These are phyloP conservation scores for Gallinago solitaria DNA, from an alignment of 2,797 vertebrate species.

Conservation along the genomic window DNA sequence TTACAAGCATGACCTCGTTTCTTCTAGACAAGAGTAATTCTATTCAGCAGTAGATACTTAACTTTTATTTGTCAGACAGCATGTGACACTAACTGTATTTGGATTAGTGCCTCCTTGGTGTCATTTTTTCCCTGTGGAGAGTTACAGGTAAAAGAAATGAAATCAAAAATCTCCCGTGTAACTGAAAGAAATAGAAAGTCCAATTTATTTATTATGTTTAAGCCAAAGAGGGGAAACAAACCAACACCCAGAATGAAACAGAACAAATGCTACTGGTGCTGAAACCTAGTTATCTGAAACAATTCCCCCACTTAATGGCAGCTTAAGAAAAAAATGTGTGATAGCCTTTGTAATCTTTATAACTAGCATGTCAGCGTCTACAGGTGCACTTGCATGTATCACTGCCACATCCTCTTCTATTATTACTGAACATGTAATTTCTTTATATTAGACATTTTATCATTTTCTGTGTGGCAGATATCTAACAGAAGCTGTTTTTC, in stretches of 20 bases:
- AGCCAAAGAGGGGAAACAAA: background rate
- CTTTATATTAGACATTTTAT: background rate
- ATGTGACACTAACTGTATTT: slow-evolving; percentile 24
- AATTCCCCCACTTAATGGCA: background rate
- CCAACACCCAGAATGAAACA: background rate
- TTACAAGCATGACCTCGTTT: slow-evolving; percentile 50
- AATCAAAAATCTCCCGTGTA: background rate
- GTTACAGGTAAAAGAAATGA: slow-evolving; percentile 8
- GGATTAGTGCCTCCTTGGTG: slow-evolving; percentile 14
- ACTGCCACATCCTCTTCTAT: background rate
- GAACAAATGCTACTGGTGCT: background rate
- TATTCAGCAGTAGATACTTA: slow-evolving; percentile 19
- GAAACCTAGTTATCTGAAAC: background rate
- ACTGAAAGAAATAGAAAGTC: background rate
- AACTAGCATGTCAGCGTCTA: background rate
- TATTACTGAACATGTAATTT: background rate
- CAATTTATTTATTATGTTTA: background rate
- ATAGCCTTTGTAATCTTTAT: background rate
- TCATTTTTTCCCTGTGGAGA: background rate
- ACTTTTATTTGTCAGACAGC: slow-evolving; percentile 31
- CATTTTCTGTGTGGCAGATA: background rate
- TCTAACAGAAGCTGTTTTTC: background rate
- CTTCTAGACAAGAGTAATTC: slow-evolving; percentile 35
- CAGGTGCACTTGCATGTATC: background rate
- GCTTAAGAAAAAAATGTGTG: background rate